A percentile compares a stretch with the other conserved stretches of the same genome.
Conservation (phyloP, 2,113 vertebrate genomes). For the Orientallactaga bullata region DNA sequence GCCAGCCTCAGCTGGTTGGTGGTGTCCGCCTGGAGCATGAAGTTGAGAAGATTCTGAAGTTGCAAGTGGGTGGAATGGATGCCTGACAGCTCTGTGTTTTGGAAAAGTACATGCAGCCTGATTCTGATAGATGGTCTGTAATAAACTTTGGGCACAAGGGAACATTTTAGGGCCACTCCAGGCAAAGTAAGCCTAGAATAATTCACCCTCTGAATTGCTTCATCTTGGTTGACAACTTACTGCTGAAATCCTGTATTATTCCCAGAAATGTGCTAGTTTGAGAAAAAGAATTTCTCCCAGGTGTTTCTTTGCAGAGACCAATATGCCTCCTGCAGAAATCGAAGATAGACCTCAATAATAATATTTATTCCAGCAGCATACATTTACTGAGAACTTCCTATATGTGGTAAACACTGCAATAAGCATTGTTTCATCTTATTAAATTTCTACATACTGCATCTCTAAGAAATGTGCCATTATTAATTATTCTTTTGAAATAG, state of each 20-base stretch:
- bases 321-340: slow-evolving; percentile 12
- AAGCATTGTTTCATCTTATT: not conserved
- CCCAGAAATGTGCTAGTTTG: slow-evolving; percentile 54
- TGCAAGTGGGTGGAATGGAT: not conserved
- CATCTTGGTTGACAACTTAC: slow-evolving; percentile 45
- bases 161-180: slow-evolving; percentile 50
- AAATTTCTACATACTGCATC: not conserved
- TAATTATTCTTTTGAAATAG: not conserved
- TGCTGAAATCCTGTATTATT: slow-evolving; percentile 36
- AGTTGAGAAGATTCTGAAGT: slow-evolving; percentile 21
- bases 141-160: slow-evolving; percentile 49
- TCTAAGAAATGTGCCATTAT: not conserved
- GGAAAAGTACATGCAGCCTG: not conserved
- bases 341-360: not conserved
- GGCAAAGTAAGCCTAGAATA: slow-evolving; percentile 36
- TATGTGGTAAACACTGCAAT: not conserved
- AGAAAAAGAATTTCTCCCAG: slow-evolving; percentile 29
- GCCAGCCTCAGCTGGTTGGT: not conserved
- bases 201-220: slow-evolving; percentile 61
- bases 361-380: not conserved
- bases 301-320: slow-evolving; percentile 36
- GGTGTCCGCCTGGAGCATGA: not conserved
- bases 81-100: not conserved
- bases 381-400: not conserved
- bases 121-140: slow-evolving; percentile 56